These are phyloP conservation scores for Trichechus manatus DNA, from an alignment of 2,113 vertebrate genomes.

Conservation along the genomic window DNA sequence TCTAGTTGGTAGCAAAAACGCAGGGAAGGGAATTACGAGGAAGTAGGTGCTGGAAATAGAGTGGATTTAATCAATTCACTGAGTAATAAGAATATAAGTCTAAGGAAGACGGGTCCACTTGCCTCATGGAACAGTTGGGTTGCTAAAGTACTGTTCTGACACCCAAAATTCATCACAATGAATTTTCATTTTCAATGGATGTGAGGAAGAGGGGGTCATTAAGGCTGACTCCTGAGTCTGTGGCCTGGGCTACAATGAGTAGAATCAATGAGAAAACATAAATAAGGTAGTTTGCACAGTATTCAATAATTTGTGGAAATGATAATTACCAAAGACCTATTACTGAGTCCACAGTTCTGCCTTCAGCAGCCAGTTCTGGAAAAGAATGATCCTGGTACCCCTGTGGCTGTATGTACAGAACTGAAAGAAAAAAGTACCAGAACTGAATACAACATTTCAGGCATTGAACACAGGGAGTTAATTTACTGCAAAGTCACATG, in stretches of 20 bases:
- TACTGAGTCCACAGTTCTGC: background rate
- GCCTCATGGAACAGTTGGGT: background rate
- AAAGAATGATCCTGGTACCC: background rate
- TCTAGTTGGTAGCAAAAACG: background rate
- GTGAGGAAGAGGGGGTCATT: background rate
- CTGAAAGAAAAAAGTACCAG: background rate
- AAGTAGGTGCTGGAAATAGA: background rate
- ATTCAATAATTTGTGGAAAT: background rate
- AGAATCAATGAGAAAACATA: background rate
- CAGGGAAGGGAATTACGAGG: background rate
- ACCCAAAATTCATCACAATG: background rate
- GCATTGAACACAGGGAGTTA: background rate
- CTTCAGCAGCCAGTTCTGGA: background rate
- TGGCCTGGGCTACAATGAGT: background rate
- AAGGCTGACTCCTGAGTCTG: background rate
- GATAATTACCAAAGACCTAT: background rate
- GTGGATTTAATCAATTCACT: background rate
- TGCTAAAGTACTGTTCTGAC: background rate
- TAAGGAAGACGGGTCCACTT: background rate
- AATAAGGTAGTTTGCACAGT: background rate
- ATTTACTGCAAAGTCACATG: background rate
- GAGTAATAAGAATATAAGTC: background rate
- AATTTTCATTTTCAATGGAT: background rate
- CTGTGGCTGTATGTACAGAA: background rate
- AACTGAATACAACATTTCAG: background rate